These are phyloP conservation scores for Mamestra brassicae DNA, from an alignment of 2,888 invertebrate species.

Conservation along the genomic window DNA sequence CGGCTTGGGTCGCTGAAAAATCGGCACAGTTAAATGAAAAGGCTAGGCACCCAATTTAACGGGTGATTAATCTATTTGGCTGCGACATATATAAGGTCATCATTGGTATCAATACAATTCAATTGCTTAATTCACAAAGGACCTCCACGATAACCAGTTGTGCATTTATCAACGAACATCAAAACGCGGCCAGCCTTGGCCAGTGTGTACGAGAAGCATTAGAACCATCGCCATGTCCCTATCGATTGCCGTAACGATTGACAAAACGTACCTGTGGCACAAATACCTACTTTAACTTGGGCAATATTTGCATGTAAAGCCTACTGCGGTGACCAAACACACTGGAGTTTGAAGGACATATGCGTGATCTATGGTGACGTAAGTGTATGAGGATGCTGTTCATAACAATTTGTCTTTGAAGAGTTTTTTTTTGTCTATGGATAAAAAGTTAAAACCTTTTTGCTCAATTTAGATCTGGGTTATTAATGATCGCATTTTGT, in stretches of 20 bases:
- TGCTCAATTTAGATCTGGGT: slow-evolving; percentile 25
- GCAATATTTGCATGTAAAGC: slow-evolving; percentile 60
- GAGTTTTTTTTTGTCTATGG: slow-evolving; percentile 24
- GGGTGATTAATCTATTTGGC: too few relatives aligned
- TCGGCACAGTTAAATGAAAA: too few relatives aligned
- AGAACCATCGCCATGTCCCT: slow-evolving; percentile 58
- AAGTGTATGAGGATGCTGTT: slow-evolving; percentile 41
- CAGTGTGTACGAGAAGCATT: slow-evolving; percentile 46
- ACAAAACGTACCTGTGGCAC: slow-evolving; percentile 59
- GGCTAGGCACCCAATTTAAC: too few relatives aligned
- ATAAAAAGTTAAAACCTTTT: slow-evolving; percentile 27
- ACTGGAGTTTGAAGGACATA: slow-evolving; percentile 31
- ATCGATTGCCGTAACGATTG: slow-evolving; percentile 60
- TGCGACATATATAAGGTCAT: too few relatives aligned
- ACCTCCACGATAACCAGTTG: slow-evolving; percentile 19
- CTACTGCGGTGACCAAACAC: slow-evolving; percentile 40
- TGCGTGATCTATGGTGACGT: slow-evolving; percentile 38
- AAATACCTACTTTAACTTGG: slow-evolving; percentile 55
- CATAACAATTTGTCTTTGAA: slow-evolving; percentile 14
- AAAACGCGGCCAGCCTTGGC: slow-evolving; percentile 38
- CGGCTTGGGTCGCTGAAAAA: too few relatives aligned
- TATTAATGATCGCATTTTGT: slow-evolving; percentile 1
- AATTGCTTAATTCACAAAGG: slow-evolving; percentile 28
- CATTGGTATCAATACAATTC: too few relatives aligned
- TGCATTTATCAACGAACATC: slow-evolving; percentile 29